These are phyloP conservation scores for Philopotamus ludificatus DNA, from an alignment of 1,140 invertebrate species.

Conservation along the genomic window DNA sequence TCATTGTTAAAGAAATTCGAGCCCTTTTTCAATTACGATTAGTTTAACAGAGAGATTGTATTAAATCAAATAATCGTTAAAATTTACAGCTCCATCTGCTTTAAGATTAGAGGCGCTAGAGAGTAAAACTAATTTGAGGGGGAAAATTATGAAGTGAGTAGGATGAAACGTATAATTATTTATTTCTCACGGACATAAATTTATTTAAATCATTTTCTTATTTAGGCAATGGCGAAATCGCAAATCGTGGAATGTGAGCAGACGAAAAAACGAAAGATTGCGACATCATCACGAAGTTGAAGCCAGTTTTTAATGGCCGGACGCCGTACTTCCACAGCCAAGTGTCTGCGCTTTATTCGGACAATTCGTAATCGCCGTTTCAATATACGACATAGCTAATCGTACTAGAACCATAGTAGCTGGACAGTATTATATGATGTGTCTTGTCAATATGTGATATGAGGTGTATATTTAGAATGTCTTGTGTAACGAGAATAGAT, in stretches of 20 bases:
- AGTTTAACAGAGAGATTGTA: too few species aligned
- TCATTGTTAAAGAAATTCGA: too few species aligned
- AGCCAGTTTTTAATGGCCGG: too few species aligned
- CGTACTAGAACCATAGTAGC: too few species aligned
- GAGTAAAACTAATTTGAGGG: constrained; percentile 26
- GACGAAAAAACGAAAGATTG: constrained; percentile 32
- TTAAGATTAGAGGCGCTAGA: constrained; percentile 32
- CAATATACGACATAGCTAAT: too few species aligned
- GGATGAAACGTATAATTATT: too few species aligned
- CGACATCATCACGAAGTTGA: constrained; percentile 36
- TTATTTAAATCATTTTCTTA: neutral
- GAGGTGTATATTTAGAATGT: constrained; percentile 3
- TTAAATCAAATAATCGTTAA: too few species aligned
- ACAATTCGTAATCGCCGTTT: too few species aligned
- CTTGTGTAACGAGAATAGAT: constrained; percentile 15
- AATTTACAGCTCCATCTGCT: constrained; percentile 35
- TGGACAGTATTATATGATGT: constrained; percentile 17
- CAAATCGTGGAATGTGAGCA: constrained; percentile 26
- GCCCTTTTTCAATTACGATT: too few species aligned
- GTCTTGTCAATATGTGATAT: constrained; percentile 24
- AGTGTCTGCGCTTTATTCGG: too few species aligned
- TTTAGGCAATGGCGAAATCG: constrained; percentile 37
- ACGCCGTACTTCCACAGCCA: too few species aligned
- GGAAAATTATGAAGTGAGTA: constrained; percentile 39
- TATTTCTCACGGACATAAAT: too few species aligned